Percentiles rank a stretch among this genome's conserved stretches.
Conservation (phyloP, 2,888 invertebrate genomes). For the Tetropium fuscum region DNA sequence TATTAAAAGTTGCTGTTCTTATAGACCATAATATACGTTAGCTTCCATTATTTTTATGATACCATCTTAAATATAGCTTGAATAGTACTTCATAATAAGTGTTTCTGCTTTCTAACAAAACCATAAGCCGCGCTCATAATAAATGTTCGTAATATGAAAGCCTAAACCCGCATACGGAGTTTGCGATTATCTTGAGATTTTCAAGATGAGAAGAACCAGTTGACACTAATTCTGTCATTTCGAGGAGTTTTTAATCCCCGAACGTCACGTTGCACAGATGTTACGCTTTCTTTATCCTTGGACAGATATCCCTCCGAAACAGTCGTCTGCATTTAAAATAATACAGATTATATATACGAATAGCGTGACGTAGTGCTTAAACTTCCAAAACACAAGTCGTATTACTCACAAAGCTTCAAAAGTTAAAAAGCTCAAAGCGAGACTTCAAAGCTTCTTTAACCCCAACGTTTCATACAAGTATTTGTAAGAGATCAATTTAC, state of each 20-base stretch:
- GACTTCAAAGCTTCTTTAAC: conserved; percentile 45
- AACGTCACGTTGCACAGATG: conserved; percentile 7
- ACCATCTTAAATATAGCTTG: too few relatives aligned
- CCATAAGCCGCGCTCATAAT: too few relatives aligned
- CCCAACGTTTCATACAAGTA: conserved; percentile 36
- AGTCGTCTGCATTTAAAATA: conserved; percentile 34
- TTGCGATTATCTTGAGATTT: background rate
- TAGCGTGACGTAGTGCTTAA: conserved; percentile 41
- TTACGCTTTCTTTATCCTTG: conserved; percentile 3
- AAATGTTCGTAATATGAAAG: background rate
- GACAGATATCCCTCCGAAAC: conserved; percentile 27
- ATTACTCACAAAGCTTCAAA: conserved; percentile 39
- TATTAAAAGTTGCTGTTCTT: too few relatives aligned
- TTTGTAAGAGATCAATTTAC: conserved; percentile 41
- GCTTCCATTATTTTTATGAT: too few relatives aligned
- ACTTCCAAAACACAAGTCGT: conserved; percentile 44
- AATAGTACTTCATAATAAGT: too few relatives aligned
- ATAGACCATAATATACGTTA: too few relatives aligned
- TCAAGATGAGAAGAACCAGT: background rate
- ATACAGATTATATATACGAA: conserved; percentile 41
- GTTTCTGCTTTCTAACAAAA: too few relatives aligned
- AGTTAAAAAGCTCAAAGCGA: conserved; percentile 43
- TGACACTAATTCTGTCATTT: conserved; percentile 4
- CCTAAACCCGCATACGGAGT: background rate
- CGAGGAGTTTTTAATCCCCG: conserved; percentile 2